phyloP scores from a whole-genome alignment of 2,888 invertebrate species.

The Dynastes hyllus region DNA sequence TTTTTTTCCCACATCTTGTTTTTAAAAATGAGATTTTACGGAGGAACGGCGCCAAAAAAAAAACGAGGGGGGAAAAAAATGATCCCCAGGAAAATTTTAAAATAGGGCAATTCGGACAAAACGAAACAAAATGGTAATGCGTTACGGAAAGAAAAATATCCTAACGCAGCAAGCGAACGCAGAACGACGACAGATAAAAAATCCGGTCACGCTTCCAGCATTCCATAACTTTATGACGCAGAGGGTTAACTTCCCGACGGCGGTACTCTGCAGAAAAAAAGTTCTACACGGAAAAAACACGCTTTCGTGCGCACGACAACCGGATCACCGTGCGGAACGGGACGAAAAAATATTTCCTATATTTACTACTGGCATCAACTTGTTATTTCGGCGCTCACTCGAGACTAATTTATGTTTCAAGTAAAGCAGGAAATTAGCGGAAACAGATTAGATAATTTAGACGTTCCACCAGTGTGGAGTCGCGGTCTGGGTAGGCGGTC shows the following conservation, averaged over 20 bases:
- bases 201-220: conserved; percentile 46
- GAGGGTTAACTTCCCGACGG: conserved; percentile 43
- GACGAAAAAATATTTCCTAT: conserved; percentile 35
- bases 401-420: conserved; percentile 36
- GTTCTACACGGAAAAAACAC: neutral
- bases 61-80: neutral
- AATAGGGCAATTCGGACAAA: conserved; percentile 33
- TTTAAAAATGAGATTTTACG: conserved; percentile 33
- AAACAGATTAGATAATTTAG: conserved; percentile 46
- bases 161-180: conserved; percentile 34
- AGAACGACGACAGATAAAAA: conserved; percentile 36
- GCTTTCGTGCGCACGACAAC: conserved; percentile 7
- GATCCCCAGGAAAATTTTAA: conserved; percentile 39
- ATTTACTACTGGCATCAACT: conserved; percentile 37
- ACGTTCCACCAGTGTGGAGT: conserved; percentile 32
- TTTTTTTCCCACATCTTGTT: neutral
- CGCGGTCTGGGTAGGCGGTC: conserved; percentile 21
- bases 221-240: conserved; percentile 46
- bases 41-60: neutral
- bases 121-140: conserved; percentile 43
- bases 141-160: conserved; percentile 44
- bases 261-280: conserved; percentile 12
- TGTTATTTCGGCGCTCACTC: conserved; percentile 43
- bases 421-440: conserved; percentile 42
- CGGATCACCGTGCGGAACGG: conserved; percentile 9